Evolutionary conservation across 2,888 invertebrate genomes (phyloP).

Genomic region (Cyclophora albipunctata): DNA sequence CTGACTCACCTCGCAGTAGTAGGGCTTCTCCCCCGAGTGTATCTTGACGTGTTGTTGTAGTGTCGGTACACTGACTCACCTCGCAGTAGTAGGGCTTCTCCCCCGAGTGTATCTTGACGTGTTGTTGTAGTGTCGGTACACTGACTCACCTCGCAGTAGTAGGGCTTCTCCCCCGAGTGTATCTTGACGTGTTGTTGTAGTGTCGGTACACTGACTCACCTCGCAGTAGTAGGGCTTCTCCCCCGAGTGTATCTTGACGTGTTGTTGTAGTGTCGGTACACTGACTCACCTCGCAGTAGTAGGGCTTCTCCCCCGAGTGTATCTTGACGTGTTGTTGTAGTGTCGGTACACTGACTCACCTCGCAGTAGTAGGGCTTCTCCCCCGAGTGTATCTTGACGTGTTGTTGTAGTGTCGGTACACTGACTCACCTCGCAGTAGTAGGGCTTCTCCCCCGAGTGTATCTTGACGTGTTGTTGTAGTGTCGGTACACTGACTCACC

Average conservation of each 20-base stretch:
- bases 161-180: conserved; percentile 86
- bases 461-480: conserved; percentile 86
- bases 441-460: conserved; percentile 86
- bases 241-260: conserved; percentile 85
- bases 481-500: conserved; percentile 93
- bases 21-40: conserved; percentile 86
- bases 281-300: no score
- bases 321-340: conserved; percentile 86
- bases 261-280: conserved; percentile 91
- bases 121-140: conserved; percentile 91
- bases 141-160: no score
- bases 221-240: conserved; percentile 84
- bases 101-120: conserved; percentile 85
- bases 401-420: conserved; percentile 91
- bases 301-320: conserved; percentile 86
- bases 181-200: conserved; percentile 86
- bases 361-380: conserved; percentile 84
- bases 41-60: conserved; percentile 86
- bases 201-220: conserved; percentile 93
- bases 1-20: no score
- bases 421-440: no score
- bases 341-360: conserved; percentile 93
- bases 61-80: conserved; percentile 93
- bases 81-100: conserved; percentile 84
- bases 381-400: conserved; percentile 85